These are phyloP conservation scores for Odontomyia ornata DNA, from an alignment of 2,888 invertebrate species.

Conservation along the genomic window DNA sequence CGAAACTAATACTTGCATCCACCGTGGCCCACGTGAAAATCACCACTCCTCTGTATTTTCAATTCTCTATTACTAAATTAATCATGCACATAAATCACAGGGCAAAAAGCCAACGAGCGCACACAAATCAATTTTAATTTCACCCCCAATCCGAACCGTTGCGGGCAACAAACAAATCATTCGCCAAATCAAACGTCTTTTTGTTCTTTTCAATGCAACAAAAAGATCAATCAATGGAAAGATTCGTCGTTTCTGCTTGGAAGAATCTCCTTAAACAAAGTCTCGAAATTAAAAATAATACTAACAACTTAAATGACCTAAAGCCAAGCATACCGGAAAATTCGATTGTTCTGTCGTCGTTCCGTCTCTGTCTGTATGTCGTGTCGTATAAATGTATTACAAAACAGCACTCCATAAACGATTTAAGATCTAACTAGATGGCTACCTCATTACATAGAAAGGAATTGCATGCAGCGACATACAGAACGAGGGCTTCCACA, in stretches of 20 bases:
- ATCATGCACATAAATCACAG: no score
- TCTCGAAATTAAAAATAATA: constrained; percentile 16
- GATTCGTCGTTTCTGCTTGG: constrained; percentile 11
- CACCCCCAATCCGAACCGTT: no score
- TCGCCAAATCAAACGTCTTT: no score
- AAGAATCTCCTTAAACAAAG: neutral
- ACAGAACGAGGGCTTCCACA: neutral
- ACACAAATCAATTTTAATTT: no score
- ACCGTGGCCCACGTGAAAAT: no score
- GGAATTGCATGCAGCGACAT: constrained; percentile 14
- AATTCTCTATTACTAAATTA: no score
- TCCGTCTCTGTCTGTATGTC: constrained; percentile 2
- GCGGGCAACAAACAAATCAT: no score
- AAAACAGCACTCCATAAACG: neutral
- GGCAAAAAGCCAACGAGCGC: no score
- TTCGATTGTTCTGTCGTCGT: neutral
- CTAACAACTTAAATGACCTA: constrained; percentile 15
- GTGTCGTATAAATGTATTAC: neutral
- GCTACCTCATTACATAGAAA: neutral
- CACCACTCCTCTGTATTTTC: no score
- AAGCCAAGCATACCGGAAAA: constrained; percentile 13
- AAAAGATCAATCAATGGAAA: no score
- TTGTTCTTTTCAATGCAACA: no score
- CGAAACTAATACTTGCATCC: no score
- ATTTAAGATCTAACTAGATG: neutral